These are phyloP conservation scores for Zhengitettix transpicula DNA, from an alignment of 2,888 invertebrate species.

Conservation along the genomic window DNA sequence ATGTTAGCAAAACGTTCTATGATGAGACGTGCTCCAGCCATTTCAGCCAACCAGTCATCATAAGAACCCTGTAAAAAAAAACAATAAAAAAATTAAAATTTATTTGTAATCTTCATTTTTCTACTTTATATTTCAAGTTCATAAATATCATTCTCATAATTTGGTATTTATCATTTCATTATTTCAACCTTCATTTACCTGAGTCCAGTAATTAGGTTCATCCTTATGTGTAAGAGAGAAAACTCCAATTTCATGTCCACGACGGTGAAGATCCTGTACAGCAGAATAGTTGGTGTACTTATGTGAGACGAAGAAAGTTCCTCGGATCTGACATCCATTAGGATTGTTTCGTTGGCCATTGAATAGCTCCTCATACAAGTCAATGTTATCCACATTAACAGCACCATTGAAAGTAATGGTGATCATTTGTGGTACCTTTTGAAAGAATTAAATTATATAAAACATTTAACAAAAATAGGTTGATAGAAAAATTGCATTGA, in stretches of 20 bases:
- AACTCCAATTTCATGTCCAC: constrained; percentile 81
- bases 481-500: neutral
- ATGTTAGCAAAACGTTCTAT: constrained; percentile 81
- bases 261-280: constrained; percentile 73
- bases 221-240: constrained; percentile 88
- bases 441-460: no score
- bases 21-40: constrained; percentile 80
- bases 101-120: no score
- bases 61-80: constrained; percentile 41
- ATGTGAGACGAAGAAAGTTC: constrained; percentile 83
- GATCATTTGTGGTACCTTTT: constrained; percentile 73
- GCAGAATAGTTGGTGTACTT: constrained; percentile 85
- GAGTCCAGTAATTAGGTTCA: constrained; percentile 77
- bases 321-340: constrained; percentile 75
- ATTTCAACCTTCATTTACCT: constrained; percentile 20
- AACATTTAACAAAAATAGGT: no score
- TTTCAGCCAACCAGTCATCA: constrained; percentile 86
- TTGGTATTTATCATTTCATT: no score
- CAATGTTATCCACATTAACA: constrained; percentile 82
- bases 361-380: constrained; percentile 79
- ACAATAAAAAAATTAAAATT: no score
- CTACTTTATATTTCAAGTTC: no score
- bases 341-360: constrained; percentile 72
- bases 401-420: constrained; percentile 87
- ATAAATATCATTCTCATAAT: no score